Evolutionary conservation across 2,888 invertebrate genomes (phyloP), one percentile per base, ranked within the genome.

Genomic region (Adelognathus sp.): DNA sequence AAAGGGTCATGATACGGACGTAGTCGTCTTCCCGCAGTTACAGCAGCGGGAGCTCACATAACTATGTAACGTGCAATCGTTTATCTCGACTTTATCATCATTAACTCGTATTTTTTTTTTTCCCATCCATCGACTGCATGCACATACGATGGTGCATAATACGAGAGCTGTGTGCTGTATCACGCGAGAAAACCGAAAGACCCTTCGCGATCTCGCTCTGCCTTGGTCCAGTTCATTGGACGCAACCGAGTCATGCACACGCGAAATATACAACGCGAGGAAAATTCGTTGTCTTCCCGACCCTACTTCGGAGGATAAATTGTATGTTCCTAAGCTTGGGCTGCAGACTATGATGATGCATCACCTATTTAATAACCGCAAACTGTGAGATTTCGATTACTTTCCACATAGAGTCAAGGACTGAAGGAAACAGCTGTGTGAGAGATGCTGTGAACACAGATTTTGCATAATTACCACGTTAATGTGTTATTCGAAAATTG

Each of bases 111-210:
- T 9, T 31, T 69, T 31, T 6, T 54, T 14, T 39, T 60, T 46
- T 46, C 24, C 36, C 18, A 31, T 14, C 16, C 67, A 18, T 58
- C 31, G 41, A 9, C 7, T 1, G n/a, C 2, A 21, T 21, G 36
- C 21, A 58, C 39, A 31, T 29, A 11, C 21, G n/a, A n/a, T 2
- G 0, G 39, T 16, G 54, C 21, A 11, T 39, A 33, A 18, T 50
- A 52, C 24, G 31, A 21, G 11, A 0, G 21, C 27, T 29, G 60
- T 14, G 44, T 54, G 46, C 46, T 60, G 50, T 29, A 18, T 33
- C 58, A 9, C 44, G 41, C 60, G 61, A 75, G 61, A 75, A 75
- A 75, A 75, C 39, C 61, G 67, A 69, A 75, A 75, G 75, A 61
- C 39, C 54, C 52, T 24, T n/a, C 50, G 21, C 24, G 50, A 16